Evolutionary conservation across 1,140 invertebrate species (phyloP).

Genomic region (Meloidogyne floridensis): DNA sequence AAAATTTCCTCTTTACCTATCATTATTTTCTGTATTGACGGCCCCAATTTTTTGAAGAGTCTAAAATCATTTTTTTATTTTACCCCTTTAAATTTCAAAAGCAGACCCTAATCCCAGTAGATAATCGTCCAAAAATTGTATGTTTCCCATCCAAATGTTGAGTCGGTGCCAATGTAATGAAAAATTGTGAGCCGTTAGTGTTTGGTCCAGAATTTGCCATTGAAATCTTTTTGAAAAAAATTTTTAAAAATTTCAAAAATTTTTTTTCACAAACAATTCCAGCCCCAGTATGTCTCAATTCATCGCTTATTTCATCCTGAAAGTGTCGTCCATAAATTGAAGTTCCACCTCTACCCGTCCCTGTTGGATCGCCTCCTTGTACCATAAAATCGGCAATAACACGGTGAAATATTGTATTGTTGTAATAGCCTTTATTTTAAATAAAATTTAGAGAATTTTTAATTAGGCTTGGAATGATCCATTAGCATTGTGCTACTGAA

Average conservation of each 20-base stretch:
- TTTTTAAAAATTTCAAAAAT: too few species aligned
- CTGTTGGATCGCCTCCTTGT: constrained; percentile 91
- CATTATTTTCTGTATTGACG: constrained; percentile 34
- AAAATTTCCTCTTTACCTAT: not conserved
- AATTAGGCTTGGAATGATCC: too few species aligned
- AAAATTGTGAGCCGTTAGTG: constrained; percentile 97
- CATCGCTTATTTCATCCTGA: constrained; percentile 90
- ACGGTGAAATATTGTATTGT: constrained; percentile 91
- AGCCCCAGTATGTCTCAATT: constrained; percentile 89
- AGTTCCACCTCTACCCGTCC: constrained; percentile 86
- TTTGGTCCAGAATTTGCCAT: constrained; percentile 95
- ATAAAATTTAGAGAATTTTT: constrained; percentile 1
- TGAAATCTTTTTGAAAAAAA: constrained; percentile 70
- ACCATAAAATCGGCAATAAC: constrained; percentile 97
- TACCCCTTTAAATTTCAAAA: not conserved
- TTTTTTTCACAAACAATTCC: constrained; percentile 68
- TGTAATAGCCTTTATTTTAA: constrained; percentile 85
- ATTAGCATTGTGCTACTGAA: too few species aligned
- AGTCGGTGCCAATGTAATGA: constrained; percentile 91
- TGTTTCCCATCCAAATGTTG: constrained; percentile 98
- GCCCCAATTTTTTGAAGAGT: constrained; percentile 29
- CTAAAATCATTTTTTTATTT: constrained; percentile 13
- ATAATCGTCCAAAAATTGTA: constrained; percentile 82
- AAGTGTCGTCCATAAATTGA: constrained; percentile 93
- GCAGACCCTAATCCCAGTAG: constrained; percentile 67